Base-by-base conservation (phyloP, 2,797 vertebrate species). In the Karalla daura region DNA sequence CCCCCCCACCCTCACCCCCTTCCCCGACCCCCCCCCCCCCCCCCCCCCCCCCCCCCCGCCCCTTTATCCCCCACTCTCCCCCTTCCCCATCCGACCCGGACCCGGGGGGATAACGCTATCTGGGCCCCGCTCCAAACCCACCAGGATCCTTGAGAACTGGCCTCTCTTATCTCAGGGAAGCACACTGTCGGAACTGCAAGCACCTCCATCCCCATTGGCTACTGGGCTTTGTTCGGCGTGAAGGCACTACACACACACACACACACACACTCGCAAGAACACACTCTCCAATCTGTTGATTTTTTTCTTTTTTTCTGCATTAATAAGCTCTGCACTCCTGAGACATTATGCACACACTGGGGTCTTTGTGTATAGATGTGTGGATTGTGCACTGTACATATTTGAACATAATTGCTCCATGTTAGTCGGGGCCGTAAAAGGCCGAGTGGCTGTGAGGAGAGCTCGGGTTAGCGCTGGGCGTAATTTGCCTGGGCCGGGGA, bases 81-180 rank as follows among this genome's bases (percentile, higher is more conserved):
- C n/a, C n/a, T n/a, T n/a, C n/a, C n/a, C n/a, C n/a, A n/a, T n/a
- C n/a, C n/a, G n/a, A n/a, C n/a, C n/a, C n/a, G n/a, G n/a, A n/a
- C n/a, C n/a, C n/a, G 8, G 53, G 72, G 68, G 71, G 76, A 39
- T 25, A 28, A 53, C 33, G 25, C 32, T 74, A 63, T 86, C 75
- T 70, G 68, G 88, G 78, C 88, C 82, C n/a, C 27, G 74, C 55
- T 88, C 81, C 85, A 87, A 80, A 83, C 78, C 84, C 43, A 1
- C 40, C 28, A 44, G 86, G 88, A 75, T 79, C 78, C 89, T 82
- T 91, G 88, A 90, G 87, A 90, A 89, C 59, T 5, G 44, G 21
- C 41, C 61, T 54, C 46, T 81, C 90, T 93, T 94, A 94, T 93
- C 93, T 82, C 55, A 80, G 90, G 91, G 93, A 93, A 94, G 88